These are phyloP conservation scores for Delichon dasypus DNA, from an alignment of 2,797 vertebrate genomes.

Conservation along the genomic window DNA sequence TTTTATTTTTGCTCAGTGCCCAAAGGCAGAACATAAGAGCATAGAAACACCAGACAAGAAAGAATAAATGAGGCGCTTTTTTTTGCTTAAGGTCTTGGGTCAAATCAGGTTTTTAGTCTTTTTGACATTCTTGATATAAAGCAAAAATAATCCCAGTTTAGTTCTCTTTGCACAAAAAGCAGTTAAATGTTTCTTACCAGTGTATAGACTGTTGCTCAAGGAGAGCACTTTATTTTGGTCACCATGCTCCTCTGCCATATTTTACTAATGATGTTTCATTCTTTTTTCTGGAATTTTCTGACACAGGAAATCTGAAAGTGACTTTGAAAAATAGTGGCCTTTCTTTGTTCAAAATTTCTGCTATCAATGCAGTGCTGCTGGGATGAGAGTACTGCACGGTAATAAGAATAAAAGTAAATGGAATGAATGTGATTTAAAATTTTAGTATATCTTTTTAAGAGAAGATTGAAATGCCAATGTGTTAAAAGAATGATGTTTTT, in stretches of 20 bases:
- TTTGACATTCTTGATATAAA: slow-evolving; percentile 12
- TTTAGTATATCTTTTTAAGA: not conserved
- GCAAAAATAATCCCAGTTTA: not conserved
- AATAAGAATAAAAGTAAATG: not conserved
- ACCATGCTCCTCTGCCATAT: not conserved
- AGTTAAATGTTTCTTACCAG: not conserved
- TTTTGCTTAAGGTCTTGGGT: slow-evolving; percentile 39
- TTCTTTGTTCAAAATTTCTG: not conserved
- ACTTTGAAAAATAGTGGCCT: not conserved
- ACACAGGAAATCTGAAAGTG: not conserved
- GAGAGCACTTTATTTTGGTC: not conserved
- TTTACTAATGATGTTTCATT: not conserved
- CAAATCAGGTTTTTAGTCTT: slow-evolving; percentile 54
- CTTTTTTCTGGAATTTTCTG: not conserved
- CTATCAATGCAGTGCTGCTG: not conserved
- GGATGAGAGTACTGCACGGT: not conserved
- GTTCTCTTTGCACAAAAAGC: not conserved
- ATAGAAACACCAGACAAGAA: not conserved
- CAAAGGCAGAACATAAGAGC: slow-evolving; percentile 16
- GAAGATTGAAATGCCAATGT: not conserved
- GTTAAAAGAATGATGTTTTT: not conserved
- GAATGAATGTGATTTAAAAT: not conserved
- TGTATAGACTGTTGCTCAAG: not conserved
- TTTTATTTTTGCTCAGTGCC: slow-evolving; percentile 14
- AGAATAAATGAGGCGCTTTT: slow-evolving; percentile 28